Evolutionary conservation across 1,140 invertebrate genomes (phyloP), one percentile per base, ranked within the genome.

Genomic region (Leptopilina boulardi): DNA sequence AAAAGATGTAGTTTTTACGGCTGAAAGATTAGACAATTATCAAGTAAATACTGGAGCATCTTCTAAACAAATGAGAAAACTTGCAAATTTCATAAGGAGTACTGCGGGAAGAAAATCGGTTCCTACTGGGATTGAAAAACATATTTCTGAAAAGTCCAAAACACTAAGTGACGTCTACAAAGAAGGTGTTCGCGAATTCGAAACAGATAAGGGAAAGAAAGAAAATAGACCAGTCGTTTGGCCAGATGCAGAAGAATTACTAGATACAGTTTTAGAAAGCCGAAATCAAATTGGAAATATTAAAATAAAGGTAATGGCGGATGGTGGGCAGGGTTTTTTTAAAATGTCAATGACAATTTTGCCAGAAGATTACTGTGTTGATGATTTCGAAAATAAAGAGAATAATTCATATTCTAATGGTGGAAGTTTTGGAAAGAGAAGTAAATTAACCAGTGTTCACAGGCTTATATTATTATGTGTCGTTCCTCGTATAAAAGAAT

Each of bases 271-370:
- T 19, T 47, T 74, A 30, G 23, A 34, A 38, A 18, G 15, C 13
- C 10, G 54, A 26, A 34, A 74, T 21, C 56, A 42, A 59, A 59
- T 23, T 23, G 44, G 59, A 15, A 76, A 71, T 54, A 0, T 21
- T 51, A 19, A 9, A 26, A 38, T 76, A 9, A 71, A 71, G 66
- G 44, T 71, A 47, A 76, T 76, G 75, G 42, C 59, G 2, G 70
- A 71, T 44, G 70, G n/a, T 42, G 42, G 75, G 6, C 75, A 38
- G 47, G 70, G 42, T 21, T 76, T 51, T 76, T 71, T 76, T 34
- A 71, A 76, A 54, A 34, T 71, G n/a, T 42, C 26, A 4, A 38
- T 71, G 42, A 51, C 59, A 70, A 34, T 71, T 10, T 9, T 54
- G 10, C 75, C 42, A 30, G 42, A 76, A 71, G 51, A 38, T 38